Evolutionary conservation across 2,797 vertebrate genomes (phyloP).

Genomic region (Ataeniobius toweri): DNA sequence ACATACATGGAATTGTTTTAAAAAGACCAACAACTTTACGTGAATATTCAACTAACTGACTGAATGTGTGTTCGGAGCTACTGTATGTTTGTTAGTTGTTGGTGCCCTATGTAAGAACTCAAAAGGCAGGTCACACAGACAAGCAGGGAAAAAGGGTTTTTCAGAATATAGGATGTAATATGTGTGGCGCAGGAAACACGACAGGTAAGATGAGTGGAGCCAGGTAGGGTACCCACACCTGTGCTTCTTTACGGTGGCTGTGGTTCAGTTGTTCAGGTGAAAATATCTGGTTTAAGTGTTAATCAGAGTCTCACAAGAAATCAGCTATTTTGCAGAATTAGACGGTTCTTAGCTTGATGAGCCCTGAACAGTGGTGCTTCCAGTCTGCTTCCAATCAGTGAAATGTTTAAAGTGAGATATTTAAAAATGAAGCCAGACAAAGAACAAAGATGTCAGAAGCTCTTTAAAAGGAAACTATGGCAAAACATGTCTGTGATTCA

Average conservation of each 20-base stretch:
- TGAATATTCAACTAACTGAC: neutral
- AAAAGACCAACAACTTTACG: neutral
- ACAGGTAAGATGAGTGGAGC: neutral
- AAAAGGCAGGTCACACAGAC: neutral
- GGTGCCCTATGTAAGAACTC: neutral
- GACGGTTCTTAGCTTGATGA: too few species aligned
- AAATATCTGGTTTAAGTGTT: too few species aligned
- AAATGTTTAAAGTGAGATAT: neutral
- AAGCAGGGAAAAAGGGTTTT: neutral
- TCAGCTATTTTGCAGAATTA: too few species aligned
- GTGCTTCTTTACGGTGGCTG: neutral
- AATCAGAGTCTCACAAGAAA: too few species aligned
- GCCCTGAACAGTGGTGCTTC: too few species aligned
- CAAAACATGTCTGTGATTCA: neutral
- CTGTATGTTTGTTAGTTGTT: neutral
- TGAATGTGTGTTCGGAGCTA: neutral
- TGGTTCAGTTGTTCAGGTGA: too few species aligned
- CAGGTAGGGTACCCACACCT: neutral
- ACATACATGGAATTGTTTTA: conserved; percentile 1
- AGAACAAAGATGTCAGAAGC: neutral
- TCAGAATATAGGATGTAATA: neutral
- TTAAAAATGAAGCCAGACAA: neutral
- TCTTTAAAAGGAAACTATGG: neutral
- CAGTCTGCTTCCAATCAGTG: too few species aligned
- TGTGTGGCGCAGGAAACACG: neutral